Conservation (phyloP, 2,113 vertebrate genomes). For the Talpa occidentalis region DNA sequence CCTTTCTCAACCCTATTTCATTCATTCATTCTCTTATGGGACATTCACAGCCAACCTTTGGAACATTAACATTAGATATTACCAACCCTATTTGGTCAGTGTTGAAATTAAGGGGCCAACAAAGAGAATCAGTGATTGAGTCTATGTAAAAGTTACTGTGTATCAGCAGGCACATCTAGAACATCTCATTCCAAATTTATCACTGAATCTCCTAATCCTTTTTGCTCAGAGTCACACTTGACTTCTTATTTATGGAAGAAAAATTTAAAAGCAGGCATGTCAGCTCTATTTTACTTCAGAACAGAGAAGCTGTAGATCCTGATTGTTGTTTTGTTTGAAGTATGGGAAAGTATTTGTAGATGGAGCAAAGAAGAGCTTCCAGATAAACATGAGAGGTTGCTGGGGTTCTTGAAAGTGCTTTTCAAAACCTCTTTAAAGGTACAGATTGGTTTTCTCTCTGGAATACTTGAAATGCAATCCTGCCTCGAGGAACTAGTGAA, state of each 20-base stretch:
- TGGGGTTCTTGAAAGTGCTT: slow-evolving; percentile 28
- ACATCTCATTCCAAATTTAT: background rate
- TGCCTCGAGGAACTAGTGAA: slow-evolving; percentile 6
- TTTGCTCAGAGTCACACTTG: background rate
- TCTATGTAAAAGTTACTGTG: background rate
- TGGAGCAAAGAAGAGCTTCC: background rate
- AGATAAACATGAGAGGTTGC: background rate
- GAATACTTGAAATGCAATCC: slow-evolving; percentile 4
- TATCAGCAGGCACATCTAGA: accelerated
- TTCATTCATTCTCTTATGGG: background rate
- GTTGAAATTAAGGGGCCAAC: background rate
- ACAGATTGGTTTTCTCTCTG: slow-evolving; percentile 31
- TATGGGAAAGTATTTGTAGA: background rate
- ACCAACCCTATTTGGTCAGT: background rate
- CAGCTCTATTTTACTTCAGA: slow-evolving; percentile 25
- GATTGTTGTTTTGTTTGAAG: slow-evolving; percentile 47
- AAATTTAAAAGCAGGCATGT: background rate
- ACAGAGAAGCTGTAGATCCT: slow-evolving; percentile 3
- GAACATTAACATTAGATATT: background rate
- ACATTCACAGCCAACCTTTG: background rate
- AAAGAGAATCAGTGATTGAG: background rate
- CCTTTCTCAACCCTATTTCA: background rate
- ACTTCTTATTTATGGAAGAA: background rate
- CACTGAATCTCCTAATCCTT: background rate
- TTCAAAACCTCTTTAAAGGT: slow-evolving; percentile 1